phyloP scores from a whole-genome alignment of 2,113 vertebrate genomes.

The Epinephelus moara region DNA sequence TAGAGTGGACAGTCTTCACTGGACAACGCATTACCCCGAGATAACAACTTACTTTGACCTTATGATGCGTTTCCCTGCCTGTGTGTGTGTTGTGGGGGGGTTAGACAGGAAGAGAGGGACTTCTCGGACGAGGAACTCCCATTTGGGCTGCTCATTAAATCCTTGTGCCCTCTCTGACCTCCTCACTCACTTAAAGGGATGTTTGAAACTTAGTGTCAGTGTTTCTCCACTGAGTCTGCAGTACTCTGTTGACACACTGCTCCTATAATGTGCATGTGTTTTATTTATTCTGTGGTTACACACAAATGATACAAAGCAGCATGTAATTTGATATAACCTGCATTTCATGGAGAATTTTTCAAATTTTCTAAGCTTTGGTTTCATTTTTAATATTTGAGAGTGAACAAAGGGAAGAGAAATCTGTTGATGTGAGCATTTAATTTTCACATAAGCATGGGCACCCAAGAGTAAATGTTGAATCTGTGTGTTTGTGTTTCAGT shows the following conservation, averaged over 20 bases:
- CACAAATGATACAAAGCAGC: neutral
- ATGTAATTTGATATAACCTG: neutral
- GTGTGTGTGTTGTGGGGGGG: conserved; percentile 10
- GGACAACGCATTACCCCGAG: conserved; percentile 57
- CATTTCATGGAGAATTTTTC: neutral
- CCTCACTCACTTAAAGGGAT: conserved; percentile 9
- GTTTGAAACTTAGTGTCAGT: neutral
- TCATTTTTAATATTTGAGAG: neutral
- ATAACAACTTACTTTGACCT: conserved; percentile 61
- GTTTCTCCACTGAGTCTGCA: neutral
- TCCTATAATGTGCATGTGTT: neutral
- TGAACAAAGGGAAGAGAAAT: neutral
- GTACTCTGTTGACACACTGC: neutral
- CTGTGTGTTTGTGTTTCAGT: neutral
- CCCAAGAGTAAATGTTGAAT: neutral
- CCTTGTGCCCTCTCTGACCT: conserved; percentile 31
- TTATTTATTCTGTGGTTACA: neutral
- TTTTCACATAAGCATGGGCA: neutral
- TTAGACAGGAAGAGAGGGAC: conserved; percentile 4
- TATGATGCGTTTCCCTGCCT: conserved; percentile 61
- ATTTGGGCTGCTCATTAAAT: conserved; percentile 47
- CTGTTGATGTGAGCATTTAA: neutral
- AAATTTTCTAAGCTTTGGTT: neutral
- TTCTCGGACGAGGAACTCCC: conserved; percentile 20
- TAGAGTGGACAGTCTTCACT: conserved; percentile 53